A percentile compares a stretch with the other conserved stretches of the same genome.
Evolutionary conservation across 2,888 invertebrate species (phyloP).

Genomic region (Agrotis puta): DNA sequence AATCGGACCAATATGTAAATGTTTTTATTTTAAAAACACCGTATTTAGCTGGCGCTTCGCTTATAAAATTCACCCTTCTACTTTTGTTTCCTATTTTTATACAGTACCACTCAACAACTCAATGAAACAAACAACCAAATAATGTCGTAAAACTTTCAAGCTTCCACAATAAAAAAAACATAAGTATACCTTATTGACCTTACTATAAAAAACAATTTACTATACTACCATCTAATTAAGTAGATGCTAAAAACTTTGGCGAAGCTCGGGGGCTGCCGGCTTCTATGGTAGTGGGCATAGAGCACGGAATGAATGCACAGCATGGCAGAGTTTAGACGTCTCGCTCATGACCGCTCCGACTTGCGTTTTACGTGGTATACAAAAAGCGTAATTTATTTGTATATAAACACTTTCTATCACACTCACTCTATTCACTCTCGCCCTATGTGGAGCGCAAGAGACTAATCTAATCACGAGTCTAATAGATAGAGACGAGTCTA

Average conservation of each 20-base stretch:
- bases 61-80: background rate
- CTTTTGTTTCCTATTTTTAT: background rate
- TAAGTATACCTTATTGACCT: constrained; percentile 49
- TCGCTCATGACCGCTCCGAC: background rate
- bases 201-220: constrained; percentile 56
- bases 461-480: no score
- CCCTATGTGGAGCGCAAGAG: no score
- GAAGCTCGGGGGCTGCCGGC: constrained; percentile 40
- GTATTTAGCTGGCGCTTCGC: no score
- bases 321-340: background rate
- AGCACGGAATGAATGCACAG: background rate
- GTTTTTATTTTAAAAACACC: no score
- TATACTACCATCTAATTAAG: constrained; percentile 57
- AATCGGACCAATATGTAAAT: no score
- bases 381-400: no score
- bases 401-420: no score
- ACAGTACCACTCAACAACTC: constrained; percentile 6
- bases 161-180: constrained; percentile 35
- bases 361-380: no score
- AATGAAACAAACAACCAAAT: constrained; percentile 38
- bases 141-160: constrained; percentile 40
- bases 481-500: no score
- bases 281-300: constrained; percentile 23
- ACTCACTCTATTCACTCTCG: no score
- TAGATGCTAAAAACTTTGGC: constrained; percentile 60